Percentiles rank a stretch among this genome's conserved stretches.
Conservation (phyloP, 2,113 vertebrate species). For the Boulengerochromis microlepis region DNA sequence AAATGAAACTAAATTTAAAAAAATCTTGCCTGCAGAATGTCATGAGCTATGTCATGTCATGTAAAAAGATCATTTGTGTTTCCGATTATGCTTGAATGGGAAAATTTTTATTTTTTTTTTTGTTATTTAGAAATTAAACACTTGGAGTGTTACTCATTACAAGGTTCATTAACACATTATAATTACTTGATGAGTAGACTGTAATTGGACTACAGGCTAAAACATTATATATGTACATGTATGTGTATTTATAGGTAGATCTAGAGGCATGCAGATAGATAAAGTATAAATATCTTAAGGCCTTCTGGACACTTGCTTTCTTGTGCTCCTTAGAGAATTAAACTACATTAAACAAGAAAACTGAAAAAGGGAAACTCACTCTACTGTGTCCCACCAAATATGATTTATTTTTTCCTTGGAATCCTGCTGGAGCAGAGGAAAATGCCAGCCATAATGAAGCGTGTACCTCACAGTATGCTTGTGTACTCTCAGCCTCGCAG, state of each 20-base stretch:
- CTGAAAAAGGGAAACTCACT: neutral
- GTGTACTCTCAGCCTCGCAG: neutral
- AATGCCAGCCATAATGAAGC: conserved; percentile 26
- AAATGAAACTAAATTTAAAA: fast-evolving
- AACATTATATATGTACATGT: neutral
- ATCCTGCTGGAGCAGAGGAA: neutral
- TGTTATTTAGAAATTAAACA: conserved; percentile 34
- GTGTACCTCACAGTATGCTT: neutral
- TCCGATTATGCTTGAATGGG: neutral
- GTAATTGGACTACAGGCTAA: conserved; percentile 2
- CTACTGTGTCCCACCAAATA: neutral
- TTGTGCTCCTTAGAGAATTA: neutral
- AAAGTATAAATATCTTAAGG: neutral
- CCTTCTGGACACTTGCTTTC: neutral
- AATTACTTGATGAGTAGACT: conserved; percentile 30
- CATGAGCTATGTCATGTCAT: neutral
- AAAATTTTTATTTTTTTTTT: neutral
- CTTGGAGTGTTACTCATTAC: conserved; percentile 41
- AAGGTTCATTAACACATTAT: conserved; percentile 50
- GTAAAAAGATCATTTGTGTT: neutral
- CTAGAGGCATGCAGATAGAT: neutral
- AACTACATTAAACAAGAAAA: conserved; percentile 2
- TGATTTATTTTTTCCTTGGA: neutral
- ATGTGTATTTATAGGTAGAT: neutral
- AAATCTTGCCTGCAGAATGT: neutral